A percentile compares a stretch with the other conserved stretches of the same genome.
Conservation (phyloP, 2,797 vertebrate genomes). For the Mareca strepera region DNA sequence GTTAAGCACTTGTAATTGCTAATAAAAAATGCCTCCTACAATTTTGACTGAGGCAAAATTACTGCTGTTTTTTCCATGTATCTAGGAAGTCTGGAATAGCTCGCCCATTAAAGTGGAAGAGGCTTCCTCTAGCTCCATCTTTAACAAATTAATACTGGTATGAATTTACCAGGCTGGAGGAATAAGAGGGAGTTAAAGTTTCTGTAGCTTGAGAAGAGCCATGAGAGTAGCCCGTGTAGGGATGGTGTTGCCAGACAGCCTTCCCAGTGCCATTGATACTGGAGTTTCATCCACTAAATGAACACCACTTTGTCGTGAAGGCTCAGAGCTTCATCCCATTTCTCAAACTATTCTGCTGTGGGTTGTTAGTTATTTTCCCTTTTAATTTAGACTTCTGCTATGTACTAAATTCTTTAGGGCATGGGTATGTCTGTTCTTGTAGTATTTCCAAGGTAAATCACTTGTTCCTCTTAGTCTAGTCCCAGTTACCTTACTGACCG, state of each 20-base stretch:
- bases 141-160: not conserved
- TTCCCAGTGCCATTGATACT: fast-evolving
- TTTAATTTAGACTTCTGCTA: not conserved
- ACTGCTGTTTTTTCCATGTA: not conserved
- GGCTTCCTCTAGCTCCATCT: not conserved
- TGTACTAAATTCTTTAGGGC: not conserved
- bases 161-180: not conserved
- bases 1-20: not conserved
- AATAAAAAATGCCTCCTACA: not conserved
- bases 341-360: not conserved
- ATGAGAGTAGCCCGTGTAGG: not conserved
- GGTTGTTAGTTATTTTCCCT: not conserved
- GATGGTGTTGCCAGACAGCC: not conserved
- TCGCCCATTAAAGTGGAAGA: not conserved
- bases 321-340: not conserved
- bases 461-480: not conserved
- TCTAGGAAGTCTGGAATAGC: not conserved
- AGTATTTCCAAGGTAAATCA: not conserved
- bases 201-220: not conserved
- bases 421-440: not conserved
- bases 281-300: not conserved
- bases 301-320: not conserved
- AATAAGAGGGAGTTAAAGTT: not conserved
- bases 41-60: not conserved
- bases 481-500: not conserved